Evolutionary conservation across 2,113 vertebrate species (phyloP).

Genomic region (Gymnocephalus cernua): DNA sequence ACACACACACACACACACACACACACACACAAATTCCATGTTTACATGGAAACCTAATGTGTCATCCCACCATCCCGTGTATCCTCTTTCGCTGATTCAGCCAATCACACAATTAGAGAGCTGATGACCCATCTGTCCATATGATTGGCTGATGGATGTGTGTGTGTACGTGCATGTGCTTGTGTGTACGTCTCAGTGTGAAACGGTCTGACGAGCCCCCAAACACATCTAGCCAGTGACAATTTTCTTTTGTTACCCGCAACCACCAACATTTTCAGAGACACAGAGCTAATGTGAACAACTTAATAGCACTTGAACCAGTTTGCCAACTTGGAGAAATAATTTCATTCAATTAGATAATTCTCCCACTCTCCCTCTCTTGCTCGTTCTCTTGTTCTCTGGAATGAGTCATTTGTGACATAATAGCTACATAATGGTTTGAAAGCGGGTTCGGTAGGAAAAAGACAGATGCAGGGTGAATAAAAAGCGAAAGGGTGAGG

Average conservation of each 20-base stretch:
- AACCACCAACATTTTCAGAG: slow-evolving; percentile 59
- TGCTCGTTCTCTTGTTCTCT: slow-evolving; percentile 66
- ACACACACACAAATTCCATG: not conserved
- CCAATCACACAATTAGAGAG: slow-evolving; percentile 81
- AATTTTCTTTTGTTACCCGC: slow-evolving; percentile 76
- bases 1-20: not conserved
- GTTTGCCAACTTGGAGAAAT: slow-evolving; percentile 83
- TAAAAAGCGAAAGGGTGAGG: slow-evolving; percentile 55
- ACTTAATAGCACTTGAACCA: slow-evolving; percentile 80
- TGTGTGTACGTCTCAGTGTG: slow-evolving; percentile 15
- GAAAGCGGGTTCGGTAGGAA: slow-evolving; percentile 64
- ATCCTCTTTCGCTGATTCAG: slow-evolving; percentile 69
- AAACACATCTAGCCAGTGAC: slow-evolving; percentile 64
- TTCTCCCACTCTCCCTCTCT: slow-evolving; percentile 51
- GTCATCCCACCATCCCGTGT: slow-evolving; percentile 61
- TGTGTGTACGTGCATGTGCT: slow-evolving; percentile 1
- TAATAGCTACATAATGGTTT: slow-evolving; percentile 79
- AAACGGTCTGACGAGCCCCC: slow-evolving; percentile 60
- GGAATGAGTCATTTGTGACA: slow-evolving; percentile 77
- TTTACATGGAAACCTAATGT: slow-evolving; percentile 67
- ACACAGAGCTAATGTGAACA: slow-evolving; percentile 70
- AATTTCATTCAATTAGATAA: slow-evolving; percentile 83
- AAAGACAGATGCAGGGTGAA: slow-evolving; percentile 70
- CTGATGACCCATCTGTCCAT: slow-evolving; percentile 82
- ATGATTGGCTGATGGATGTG: slow-evolving; percentile 74